These are phyloP conservation scores for Temnopleurus reevesii DNA, from an alignment of 53 echinoderm and acorn worm genomes.

Conservation along the genomic window DNA sequence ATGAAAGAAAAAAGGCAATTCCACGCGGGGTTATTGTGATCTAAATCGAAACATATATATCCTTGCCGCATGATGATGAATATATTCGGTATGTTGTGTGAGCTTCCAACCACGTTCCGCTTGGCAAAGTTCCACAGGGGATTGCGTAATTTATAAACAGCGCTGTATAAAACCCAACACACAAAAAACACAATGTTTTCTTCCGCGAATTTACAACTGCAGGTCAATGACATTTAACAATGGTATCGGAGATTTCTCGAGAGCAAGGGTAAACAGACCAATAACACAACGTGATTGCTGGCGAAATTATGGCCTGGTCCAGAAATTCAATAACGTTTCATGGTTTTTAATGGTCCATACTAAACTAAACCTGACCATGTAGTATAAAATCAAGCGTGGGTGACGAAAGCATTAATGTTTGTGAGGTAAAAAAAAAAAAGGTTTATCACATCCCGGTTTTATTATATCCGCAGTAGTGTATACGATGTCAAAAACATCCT, in stretches of 20 bases:
- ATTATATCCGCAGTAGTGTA: not conserved
- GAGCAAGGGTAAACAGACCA: constrained; percentile 2
- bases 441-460: not conserved
- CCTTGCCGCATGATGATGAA: constrained; percentile 1
- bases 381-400: not conserved
- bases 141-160: constrained; percentile 45
- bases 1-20: not conserved
- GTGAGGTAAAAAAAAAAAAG: constrained; percentile 8
- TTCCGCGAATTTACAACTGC: constrained; percentile 46
- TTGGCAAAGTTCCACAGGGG: constrained; percentile 31
- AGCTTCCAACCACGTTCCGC: not conserved
- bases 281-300: not conserved
- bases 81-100: constrained; percentile 15
- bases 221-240: constrained; percentile 38
- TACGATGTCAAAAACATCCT: constrained; percentile 21
- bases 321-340: not conserved
- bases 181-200: constrained; percentile 37
- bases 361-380: not conserved
- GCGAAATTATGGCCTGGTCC: not conserved
- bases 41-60: constrained; percentile 25
- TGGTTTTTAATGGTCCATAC: too few species aligned
- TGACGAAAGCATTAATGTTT: not conserved
- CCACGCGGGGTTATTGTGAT: constrained; percentile 21
- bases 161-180: not conserved
- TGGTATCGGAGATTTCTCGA: constrained; percentile 26